Evolutionary conservation across 2,888 invertebrate species (phyloP).

Genomic region (Hetaerina titia): DNA sequence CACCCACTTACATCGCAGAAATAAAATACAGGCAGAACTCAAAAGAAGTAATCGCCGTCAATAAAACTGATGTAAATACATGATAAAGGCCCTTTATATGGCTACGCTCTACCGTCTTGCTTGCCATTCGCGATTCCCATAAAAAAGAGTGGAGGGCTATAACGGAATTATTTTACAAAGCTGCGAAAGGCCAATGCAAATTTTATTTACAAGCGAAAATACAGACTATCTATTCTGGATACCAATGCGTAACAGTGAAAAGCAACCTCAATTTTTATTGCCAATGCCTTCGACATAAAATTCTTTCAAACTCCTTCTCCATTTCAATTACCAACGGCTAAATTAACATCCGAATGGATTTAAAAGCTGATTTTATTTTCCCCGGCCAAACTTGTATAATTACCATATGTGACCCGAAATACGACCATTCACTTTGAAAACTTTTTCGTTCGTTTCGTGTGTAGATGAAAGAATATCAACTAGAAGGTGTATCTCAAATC

Average conservation of each 20-base stretch:
- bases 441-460: background rate
- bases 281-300: background rate
- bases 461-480: background rate
- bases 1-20: background rate
- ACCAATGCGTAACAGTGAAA: background rate
- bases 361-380: background rate
- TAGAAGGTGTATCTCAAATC: background rate
- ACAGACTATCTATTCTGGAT: background rate
- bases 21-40: background rate
- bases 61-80: slow-evolving; percentile 6
- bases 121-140: background rate
- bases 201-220: slow-evolving; percentile 27
- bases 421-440: background rate
- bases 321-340: background rate
- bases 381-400: background rate
- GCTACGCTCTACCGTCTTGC: slow-evolving; percentile 1
- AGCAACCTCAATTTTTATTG: background rate
- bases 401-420: background rate
- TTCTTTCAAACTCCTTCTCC: background rate
- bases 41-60: background rate
- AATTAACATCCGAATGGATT: background rate
- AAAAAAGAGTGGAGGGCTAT: background rate
- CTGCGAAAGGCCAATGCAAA: background rate
- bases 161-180: background rate
- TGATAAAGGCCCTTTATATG: slow-evolving; percentile 4